phyloP scores from a whole-genome alignment of 2,888 invertebrate species.

The Philaethria dido region DNA sequence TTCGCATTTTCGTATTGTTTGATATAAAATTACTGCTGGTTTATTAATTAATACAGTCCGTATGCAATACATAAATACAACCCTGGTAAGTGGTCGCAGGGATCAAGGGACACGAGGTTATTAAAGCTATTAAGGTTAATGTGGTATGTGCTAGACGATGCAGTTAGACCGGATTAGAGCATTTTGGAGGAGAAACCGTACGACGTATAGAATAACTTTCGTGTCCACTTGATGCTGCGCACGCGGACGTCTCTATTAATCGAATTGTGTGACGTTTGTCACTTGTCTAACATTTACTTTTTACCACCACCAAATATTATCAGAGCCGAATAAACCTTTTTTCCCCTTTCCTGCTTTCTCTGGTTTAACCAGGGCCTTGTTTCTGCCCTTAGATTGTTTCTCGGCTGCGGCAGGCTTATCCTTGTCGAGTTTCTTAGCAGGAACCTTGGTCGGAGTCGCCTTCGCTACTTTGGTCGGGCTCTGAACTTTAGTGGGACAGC shows the following conservation, averaged over 20 bases:
- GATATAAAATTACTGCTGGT: constrained; percentile 43
- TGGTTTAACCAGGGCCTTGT: constrained; percentile 81
- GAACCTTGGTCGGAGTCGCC: constrained; percentile 86
- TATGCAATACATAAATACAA: constrained; percentile 73
- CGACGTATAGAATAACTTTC: constrained; percentile 64
- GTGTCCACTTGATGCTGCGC: constrained; percentile 77
- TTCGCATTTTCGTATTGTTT: constrained; percentile 53
- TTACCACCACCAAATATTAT: constrained; percentile 93
- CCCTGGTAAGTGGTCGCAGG: constrained; percentile 77
- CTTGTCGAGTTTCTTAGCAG: constrained; percentile 78
- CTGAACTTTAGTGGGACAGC: constrained; percentile 94
- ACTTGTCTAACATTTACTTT: constrained; percentile 61
- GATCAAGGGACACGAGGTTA: constrained; percentile 81
- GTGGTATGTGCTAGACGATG: constrained; percentile 57
- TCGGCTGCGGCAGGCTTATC: constrained; percentile 67
- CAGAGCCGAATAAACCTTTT: constrained; percentile 93
- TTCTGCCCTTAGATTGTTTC: constrained; percentile 73
- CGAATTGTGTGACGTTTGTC: constrained; percentile 63
- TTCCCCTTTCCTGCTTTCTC: constrained; percentile 86
- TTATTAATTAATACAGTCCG: constrained; percentile 62
- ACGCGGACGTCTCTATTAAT: constrained; percentile 64
- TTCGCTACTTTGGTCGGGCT: constrained; percentile 92
- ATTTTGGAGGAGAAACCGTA: constrained; percentile 58
- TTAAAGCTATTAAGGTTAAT: constrained; percentile 69
- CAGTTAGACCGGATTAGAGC: constrained; percentile 63